phyloP scores from a whole-genome alignment of 1,140 invertebrate genomes.

The Drosophila setifemur region DNA sequence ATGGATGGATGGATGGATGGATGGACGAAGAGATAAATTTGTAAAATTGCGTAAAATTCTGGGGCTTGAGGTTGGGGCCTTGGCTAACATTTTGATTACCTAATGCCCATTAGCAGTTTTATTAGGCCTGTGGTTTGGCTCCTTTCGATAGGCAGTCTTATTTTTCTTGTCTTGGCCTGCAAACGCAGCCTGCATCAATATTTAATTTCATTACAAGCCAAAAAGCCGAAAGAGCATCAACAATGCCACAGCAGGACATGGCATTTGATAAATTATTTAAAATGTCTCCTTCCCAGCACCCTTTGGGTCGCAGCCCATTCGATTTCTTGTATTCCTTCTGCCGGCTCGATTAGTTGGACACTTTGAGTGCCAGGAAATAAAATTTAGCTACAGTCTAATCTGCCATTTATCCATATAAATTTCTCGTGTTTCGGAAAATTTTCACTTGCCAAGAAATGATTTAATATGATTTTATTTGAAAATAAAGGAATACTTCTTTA shows the following conservation, averaged over 20 bases:
- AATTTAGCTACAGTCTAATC: conserved; percentile 6
- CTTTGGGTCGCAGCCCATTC: conserved; percentile 35
- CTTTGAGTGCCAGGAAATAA: conserved; percentile 48
- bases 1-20: neutral
- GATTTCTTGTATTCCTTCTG: conserved; percentile 26
- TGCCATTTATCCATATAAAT: neutral
- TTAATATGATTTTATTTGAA: no score
- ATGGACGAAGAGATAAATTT: conserved; percentile 31
- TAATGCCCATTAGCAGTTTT: conserved; percentile 59
- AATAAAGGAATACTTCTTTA: no score
- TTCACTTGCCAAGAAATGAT: neutral
- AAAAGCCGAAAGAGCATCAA: conserved; percentile 68
- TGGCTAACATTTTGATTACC: conserved; percentile 61
- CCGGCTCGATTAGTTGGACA: conserved; percentile 49
- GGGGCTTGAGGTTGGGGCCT: conserved; percentile 1
- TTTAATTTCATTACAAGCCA: conserved; percentile 78
- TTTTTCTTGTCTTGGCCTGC: conserved; percentile 39
- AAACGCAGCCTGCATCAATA: conserved; percentile 65
- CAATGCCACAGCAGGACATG: conserved; percentile 55
- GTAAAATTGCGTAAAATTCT: conserved; percentile 60
- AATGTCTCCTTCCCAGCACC: conserved; percentile 32
- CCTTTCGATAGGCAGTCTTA: conserved; percentile 16
- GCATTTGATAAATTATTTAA: conserved; percentile 71
- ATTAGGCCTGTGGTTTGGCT: conserved; percentile 60
- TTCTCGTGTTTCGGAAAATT: neutral